Percentiles rank a stretch among this genome's conserved stretches.
Conservation (phyloP, 1,140 invertebrate species). For the Charaxes varanes region DNA sequence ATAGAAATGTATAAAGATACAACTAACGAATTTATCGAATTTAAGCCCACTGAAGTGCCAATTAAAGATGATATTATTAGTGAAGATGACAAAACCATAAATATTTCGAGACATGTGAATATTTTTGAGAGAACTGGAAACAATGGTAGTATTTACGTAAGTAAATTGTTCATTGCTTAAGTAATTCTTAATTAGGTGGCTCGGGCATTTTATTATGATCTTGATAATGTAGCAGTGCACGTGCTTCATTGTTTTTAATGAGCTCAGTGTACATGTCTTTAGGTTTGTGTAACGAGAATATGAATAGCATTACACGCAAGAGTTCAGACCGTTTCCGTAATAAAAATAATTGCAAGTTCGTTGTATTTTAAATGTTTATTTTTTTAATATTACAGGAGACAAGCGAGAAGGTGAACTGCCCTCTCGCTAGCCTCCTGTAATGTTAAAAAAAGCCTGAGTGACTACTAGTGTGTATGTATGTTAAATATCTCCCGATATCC, state of each 20-base stretch:
- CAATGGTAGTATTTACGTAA: constrained; percentile 12
- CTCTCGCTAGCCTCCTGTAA: no score
- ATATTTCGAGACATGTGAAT: neutral
- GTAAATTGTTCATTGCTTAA: constrained; percentile 7
- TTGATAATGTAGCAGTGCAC: constrained; percentile 2
- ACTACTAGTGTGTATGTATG: no score
- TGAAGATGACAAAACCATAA: neutral
- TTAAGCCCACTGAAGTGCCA: constrained; percentile 22
- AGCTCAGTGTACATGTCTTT: neutral
- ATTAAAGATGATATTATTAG: neutral
- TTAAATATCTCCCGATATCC: no score
- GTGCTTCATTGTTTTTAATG: constrained; percentile 1
- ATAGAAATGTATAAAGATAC: constrained; percentile 61
- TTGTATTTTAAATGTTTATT: no score
- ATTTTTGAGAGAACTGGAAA: constrained; percentile 4
- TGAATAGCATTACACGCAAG: no score
- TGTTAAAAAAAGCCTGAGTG: no score
- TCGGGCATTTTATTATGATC: neutral
- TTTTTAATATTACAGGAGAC: no score
- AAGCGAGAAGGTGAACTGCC: no score
- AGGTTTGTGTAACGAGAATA: no score
- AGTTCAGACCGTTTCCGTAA: no score
- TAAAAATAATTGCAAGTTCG: no score
- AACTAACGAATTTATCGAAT: constrained; percentile 42
- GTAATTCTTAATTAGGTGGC: constrained; percentile 6